Conservation (phyloP, 2,113 vertebrate species). For the Donacobius atricapilla region DNA sequence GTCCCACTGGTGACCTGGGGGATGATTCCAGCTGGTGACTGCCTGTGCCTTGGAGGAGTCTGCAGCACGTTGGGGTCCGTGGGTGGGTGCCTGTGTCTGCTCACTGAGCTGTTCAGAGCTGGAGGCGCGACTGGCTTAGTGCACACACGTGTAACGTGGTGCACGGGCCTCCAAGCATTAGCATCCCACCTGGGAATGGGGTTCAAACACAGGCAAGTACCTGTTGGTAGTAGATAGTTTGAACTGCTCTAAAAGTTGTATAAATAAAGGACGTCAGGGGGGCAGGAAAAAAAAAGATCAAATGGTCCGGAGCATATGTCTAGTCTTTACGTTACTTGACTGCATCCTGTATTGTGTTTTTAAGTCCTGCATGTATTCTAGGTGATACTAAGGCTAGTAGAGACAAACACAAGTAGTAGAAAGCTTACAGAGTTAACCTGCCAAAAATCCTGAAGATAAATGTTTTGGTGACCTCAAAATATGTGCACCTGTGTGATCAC, state of each 20-base stretch:
- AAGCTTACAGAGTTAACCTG: not conserved
- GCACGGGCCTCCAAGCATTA: not conserved
- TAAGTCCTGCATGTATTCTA: not conserved
- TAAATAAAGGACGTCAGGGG: not conserved
- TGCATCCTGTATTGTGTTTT: not conserved
- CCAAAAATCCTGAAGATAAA: not conserved
- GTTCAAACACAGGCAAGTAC: not conserved
- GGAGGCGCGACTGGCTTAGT: not conserved
- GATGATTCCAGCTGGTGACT: not conserved
- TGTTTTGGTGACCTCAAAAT: not conserved
- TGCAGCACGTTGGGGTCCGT: rapidly evolving
- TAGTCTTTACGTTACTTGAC: not conserved
- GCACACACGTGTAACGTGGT: rapidly evolving
- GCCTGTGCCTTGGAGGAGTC: not conserved
- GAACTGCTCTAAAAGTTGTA: not conserved
- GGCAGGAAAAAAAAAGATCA: not conserved
- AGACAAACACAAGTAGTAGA: not conserved
- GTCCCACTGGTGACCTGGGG: not conserved
- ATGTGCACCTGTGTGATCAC: not conserved
- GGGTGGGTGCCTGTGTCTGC: not conserved
- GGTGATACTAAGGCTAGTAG: not conserved
- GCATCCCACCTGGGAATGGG: not conserved
- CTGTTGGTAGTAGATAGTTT: not conserved
- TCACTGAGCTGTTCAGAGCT: rapidly evolving
- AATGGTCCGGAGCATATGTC: not conserved